These are phyloP conservation scores for Sternotherus odoratus DNA, from an alignment of 2,797 vertebrate species.

Conservation along the genomic window DNA sequence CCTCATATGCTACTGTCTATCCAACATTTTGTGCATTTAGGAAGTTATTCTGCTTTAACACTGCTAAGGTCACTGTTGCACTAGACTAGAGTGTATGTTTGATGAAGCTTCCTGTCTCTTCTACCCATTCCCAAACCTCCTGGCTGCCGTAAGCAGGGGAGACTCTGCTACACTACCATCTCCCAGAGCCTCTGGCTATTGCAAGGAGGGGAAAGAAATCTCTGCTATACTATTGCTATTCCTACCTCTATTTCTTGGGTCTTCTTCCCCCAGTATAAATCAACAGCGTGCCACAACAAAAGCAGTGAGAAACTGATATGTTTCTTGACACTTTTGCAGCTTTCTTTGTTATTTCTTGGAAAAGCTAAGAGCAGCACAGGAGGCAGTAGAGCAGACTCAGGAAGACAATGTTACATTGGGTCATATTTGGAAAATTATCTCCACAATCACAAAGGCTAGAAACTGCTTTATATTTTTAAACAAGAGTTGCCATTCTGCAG, in stretches of 20 bases:
- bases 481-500: background rate
- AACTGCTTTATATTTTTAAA: slow-evolving; percentile 21
- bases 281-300: background rate
- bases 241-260: background rate
- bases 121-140: background rate
- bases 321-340: background rate
- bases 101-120: background rate
- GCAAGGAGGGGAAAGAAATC: background rate
- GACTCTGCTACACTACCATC: background rate
- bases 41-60: background rate
- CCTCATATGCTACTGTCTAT: background rate
- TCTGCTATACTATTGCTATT: background rate
- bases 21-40: background rate
- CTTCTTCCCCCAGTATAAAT: background rate
- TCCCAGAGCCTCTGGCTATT: background rate
- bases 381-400: slow-evolving; percentile 29
- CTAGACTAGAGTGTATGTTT: background rate
- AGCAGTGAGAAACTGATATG: background rate
- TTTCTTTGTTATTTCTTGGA: background rate
- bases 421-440: slow-evolving; percentile 40
- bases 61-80: background rate
- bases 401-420: background rate
- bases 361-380: slow-evolving; percentile 20
- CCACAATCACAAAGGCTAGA: slow-evolving; percentile 15
- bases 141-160: background rate